Base-by-base conservation (phyloP, 2,797 vertebrate genomes). In the Myotis vivesi region DNA sequence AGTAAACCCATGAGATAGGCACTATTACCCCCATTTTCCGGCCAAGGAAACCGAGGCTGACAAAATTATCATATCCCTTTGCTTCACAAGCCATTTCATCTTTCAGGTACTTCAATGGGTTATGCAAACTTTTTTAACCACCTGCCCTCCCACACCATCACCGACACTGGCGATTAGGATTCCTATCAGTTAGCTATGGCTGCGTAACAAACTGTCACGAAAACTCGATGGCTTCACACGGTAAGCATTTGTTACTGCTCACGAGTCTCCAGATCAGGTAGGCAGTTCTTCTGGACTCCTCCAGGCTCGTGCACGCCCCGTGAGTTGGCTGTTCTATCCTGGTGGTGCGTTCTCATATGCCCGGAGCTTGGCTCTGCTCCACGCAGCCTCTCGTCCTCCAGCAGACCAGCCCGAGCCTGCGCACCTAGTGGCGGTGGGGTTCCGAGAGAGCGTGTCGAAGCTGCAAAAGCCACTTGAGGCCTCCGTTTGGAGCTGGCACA, bases 281-380 rank as follows among this genome's bases (percentile, higher is more conserved):
- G 23, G 73, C 6, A 8, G 68, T 2, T 51, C 20, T n/a, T 62
- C 76, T 17, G 25, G 79, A 22, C 79, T n/a, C 57, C 4, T 22
- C 36, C 1, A 6, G 38, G 28, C 51, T n/a, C 5, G 0, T 15
- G 17, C 36, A 17, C 0, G 2, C 30, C 44, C 8, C 30, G 2
- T 13, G 13, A 41, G 13, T 16, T 46, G 46, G 7, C 20, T 28
- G 20, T 33, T 7, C 11, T 8, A n/a, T 76, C 20, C 22, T 3
- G 8, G 6, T 0, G 1, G 30, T 28, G 38, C 2, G 17, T 23
- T 38, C 66, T 33, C 16, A 0, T 4, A 1, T 1, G 6, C 1
- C 36, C 28, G 30, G 76, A 30, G 25, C 36, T 25, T 15, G 17
- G 22, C 51, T 84, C 66, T 6, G 25, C 25, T 11, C 82, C 66